phyloP scores from a whole-genome alignment of 2,113 vertebrate genomes.

The Campylomormyrus tamandua region DNA sequence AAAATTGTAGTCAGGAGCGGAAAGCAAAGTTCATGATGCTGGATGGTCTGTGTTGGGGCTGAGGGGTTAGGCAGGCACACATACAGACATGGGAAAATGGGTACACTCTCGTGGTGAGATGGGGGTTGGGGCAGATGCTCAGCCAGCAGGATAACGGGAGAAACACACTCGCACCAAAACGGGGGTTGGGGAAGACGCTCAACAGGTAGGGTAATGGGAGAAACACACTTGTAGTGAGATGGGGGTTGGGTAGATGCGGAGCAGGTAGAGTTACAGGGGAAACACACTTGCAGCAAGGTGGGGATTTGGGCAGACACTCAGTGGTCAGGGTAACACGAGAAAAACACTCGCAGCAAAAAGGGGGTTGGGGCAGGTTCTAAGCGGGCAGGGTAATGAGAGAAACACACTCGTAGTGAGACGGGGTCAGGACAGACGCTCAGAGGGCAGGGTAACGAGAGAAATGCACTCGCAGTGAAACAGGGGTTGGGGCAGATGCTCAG shows the following conservation, averaged over 20 bases:
- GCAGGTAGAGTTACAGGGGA: neutral
- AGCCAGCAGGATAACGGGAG: neutral
- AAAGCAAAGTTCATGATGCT: neutral
- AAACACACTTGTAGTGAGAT: neutral
- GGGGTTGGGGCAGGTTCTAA: neutral
- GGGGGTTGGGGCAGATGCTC: neutral
- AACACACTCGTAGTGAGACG: neutral
- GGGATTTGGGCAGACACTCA: too few relatives aligned
- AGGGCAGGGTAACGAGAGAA: neutral
- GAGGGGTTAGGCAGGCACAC: neutral
- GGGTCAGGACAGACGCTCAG: neutral
- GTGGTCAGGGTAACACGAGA: neutral
- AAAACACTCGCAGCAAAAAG: neutral
- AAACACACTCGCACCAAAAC: neutral
- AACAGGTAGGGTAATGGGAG: neutral
- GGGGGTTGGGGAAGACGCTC: neutral
- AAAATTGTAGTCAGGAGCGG: neutral
- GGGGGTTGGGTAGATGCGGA: neutral
- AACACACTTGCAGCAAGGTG: neutral
- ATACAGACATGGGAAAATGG: neutral
- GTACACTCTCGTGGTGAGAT: neutral
- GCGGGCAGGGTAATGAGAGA: neutral
- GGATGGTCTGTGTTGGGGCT: neutral
- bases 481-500: neutral
- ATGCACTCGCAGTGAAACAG: neutral